phyloP scores from a whole-genome alignment of 2,888 invertebrate genomes.

The Formica aserva region DNA sequence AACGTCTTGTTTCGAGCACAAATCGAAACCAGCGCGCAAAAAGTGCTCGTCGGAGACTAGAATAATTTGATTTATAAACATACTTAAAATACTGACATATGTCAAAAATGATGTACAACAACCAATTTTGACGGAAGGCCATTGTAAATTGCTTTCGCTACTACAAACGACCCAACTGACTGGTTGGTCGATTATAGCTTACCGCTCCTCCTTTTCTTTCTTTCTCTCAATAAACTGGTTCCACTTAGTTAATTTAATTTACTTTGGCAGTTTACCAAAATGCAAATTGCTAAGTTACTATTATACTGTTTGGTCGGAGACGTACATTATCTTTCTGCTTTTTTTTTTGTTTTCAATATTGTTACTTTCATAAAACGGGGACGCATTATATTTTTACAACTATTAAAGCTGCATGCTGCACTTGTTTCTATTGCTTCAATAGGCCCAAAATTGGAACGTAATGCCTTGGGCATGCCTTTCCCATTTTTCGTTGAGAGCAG shows the following conservation, averaged over 20 bases:
- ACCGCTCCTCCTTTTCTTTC: slow-evolving; percentile 49
- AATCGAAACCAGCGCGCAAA: slow-evolving; percentile 74
- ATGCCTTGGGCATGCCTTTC: slow-evolving; percentile 73
- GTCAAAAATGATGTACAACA: slow-evolving; percentile 81
- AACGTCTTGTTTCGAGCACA: slow-evolving; percentile 69
- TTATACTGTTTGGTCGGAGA: slow-evolving; percentile 83
- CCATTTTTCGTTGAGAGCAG: slow-evolving; percentile 81
- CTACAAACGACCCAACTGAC: slow-evolving; percentile 54
- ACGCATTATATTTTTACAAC: slow-evolving; percentile 80
- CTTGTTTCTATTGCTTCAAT: slow-evolving; percentile 82
- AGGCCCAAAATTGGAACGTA: slow-evolving; percentile 82
- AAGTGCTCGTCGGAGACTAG: slow-evolving; percentile 84
- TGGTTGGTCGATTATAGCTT: slow-evolving; percentile 56
- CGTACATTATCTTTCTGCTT: slow-evolving; percentile 71
- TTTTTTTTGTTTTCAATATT: slow-evolving; percentile 69
- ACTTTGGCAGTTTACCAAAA: slow-evolving; percentile 83
- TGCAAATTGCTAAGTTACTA: slow-evolving; percentile 82
- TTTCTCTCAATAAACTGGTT: slow-evolving; percentile 52
- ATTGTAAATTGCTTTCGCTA: slow-evolving; percentile 76
- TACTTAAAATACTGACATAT: slow-evolving; percentile 84
- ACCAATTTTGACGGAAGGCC: slow-evolving; percentile 82
- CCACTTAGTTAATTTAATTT: slow-evolving; percentile 71
- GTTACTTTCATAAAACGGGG: slow-evolving; percentile 83
- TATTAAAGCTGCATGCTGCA: slow-evolving; percentile 82
- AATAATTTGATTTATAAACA: slow-evolving; percentile 85